These are phyloP conservation scores for Parazoanthus swiftii DNA, from an alignment of 92 coral and sea anemone species.

Conservation along the genomic window DNA sequence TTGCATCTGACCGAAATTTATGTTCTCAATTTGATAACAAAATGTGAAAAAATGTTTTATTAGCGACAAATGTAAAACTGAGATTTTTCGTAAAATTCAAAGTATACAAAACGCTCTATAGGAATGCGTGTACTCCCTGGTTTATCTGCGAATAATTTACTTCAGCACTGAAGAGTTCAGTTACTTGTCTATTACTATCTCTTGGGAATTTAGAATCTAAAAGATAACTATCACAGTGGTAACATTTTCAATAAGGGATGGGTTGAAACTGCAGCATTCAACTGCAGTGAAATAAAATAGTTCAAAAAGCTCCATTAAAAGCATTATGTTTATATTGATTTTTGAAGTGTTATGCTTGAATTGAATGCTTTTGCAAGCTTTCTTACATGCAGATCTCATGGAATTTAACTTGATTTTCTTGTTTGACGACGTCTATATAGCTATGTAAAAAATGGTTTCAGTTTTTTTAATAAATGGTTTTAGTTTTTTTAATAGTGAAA, in stretches of 20 bases:
- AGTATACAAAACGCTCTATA: too few species aligned
- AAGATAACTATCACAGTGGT: not conserved
- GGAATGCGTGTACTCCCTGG: not conserved
- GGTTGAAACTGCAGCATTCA: too few species aligned
- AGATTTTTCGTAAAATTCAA: not conserved
- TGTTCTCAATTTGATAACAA: not conserved
- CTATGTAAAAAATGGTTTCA: not conserved
- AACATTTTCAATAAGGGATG: not conserved
- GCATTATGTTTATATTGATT: too few species aligned
- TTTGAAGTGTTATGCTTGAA: not conserved
- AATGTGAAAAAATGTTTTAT: too few species aligned
- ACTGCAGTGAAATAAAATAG: too few species aligned
- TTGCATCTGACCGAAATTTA: not conserved
- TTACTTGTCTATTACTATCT: too few species aligned
- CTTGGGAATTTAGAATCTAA: too few species aligned
- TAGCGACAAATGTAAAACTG: not conserved
- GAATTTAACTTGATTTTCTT: not conserved
- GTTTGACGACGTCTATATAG: not conserved
- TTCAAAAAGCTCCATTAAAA: too few species aligned
- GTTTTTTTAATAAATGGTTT: not conserved
- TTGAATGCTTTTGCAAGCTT: not conserved
- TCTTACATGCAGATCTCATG: too few species aligned
- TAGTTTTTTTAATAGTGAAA: too few species aligned
- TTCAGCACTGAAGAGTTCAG: not conserved
- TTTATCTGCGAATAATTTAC: not conserved